These are phyloP conservation scores for Remorina albescens DNA, from an alignment of 2,797 vertebrate species.

Conservation along the genomic window DNA sequence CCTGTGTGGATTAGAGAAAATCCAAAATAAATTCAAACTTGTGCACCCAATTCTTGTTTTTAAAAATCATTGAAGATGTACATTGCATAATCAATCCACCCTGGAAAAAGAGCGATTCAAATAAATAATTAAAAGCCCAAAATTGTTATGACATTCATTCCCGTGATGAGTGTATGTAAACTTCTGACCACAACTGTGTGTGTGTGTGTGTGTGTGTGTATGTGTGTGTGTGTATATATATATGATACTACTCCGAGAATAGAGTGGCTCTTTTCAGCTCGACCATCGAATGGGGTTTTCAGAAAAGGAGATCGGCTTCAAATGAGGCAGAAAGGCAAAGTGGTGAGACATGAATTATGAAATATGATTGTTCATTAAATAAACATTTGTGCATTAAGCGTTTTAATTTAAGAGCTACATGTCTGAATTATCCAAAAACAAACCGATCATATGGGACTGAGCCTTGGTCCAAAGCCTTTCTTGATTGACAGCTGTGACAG, in stretches of 20 bases:
- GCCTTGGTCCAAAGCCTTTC: slow-evolving; percentile 25
- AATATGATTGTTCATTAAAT: slow-evolving; percentile 35
- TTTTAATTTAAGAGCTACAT: slow-evolving; percentile 16
- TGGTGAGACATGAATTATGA: slow-evolving; percentile 21
- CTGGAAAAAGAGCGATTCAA: too few relatives aligned
- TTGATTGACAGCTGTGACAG: slow-evolving; percentile 39
- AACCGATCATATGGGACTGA: slow-evolving; percentile 22
- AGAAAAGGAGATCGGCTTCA: slow-evolving; percentile 17
- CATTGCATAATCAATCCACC: too few relatives aligned
- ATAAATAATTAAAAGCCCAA: too few relatives aligned
- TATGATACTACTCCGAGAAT: slow-evolving; percentile 11
- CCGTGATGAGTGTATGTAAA: too few relatives aligned
- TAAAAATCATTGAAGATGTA: too few relatives aligned
- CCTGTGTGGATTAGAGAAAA: too few relatives aligned
- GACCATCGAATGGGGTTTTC: slow-evolving; percentile 14
- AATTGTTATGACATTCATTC: too few relatives aligned
- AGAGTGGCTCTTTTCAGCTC: slow-evolving; percentile 30
- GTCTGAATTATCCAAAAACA: slow-evolving; percentile 37
- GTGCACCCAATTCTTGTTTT: too few relatives aligned
- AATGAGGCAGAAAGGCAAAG: slow-evolving; percentile 21
- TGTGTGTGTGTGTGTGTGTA: too few relatives aligned
- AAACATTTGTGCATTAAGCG: slow-evolving; percentile 13
- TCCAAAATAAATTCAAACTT: too few relatives aligned
- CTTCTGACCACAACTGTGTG: too few relatives aligned
- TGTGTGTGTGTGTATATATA: too few relatives aligned